Base-by-base conservation (phyloP, 2,888 invertebrate species). In the Ectropis crepuscularia region DNA sequence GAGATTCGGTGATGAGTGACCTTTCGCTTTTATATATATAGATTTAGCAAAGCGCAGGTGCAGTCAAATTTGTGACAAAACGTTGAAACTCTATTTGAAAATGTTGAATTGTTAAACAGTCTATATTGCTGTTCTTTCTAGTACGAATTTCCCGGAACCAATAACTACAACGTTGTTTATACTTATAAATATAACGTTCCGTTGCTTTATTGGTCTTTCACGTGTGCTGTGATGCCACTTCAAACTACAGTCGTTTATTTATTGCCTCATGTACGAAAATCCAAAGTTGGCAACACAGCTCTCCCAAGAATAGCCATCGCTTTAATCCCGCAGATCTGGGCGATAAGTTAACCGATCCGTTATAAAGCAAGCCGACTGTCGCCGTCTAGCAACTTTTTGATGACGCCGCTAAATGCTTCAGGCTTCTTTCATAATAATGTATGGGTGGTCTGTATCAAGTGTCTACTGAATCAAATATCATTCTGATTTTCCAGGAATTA, bases 251-350 rank as follows among this genome's bases (percentile, higher is more conserved):
- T 16, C 9, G 51, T 2, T 6, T 9, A 28, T 38, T n/a, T 4
- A 37, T 51, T 37, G 51, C 41, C 41, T 42, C 6, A 41, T 51
- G 41, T 16, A 28, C 41, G 10, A 51, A 51, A 4, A 8, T 8
- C 28, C 42, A 6, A 50, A 57, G 39, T 58, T 58, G 45, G 57
- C 37, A 50, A 36, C 53, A 43, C 42, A 53, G 47, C 45, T 58
- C 49, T 43, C 39, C 58, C 53, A 54, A 58, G 63, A 74, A 64
- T 65, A 61, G 65, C 62, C 67, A 72, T 72, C 69, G 77, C 74
- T 78, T 81, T 81, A 78, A 81, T 78, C 73, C 74, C 63, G 67
- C 69, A 70, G 77, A 76, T 79, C 74, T 67, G 51, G 50, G 51
- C 72, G 77, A 77, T 78, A 75, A 72, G 58, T 48, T 48, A 53